Base-by-base conservation (phyloP, 1,140 invertebrate genomes). In the Zaprionus lachaisei region DNA sequence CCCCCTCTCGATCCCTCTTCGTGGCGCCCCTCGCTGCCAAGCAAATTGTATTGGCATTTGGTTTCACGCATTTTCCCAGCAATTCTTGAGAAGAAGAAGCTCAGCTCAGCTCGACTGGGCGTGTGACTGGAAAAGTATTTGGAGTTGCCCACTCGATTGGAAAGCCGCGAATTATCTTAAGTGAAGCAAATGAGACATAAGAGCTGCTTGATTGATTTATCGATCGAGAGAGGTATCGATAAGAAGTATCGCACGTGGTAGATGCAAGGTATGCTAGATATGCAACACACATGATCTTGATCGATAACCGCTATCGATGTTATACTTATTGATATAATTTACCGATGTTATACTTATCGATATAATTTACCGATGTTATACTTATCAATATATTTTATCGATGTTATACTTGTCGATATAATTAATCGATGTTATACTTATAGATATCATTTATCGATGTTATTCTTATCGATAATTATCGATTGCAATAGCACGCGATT, bases 51-150 rank as follows among this genome's bases (percentile, higher is more conserved):
- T 56, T 56, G 51, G 20, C 49, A 54, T 64, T 64, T 9, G 28
- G n/a, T 72, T 67, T 73, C 66, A 73, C 71, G 64, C 56, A 68
- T 68, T 73, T 73, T 73, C 71, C 71, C 71, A 74, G 66, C 63
- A n/a, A 38, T 72, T 72, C 20, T 31, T 44, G 37, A 5, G 31
- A 26, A 34, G n/a, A 34, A 31, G 24, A 12, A 3, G 31, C 31
- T 34, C 9, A 11, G 28, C 28, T 31, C 7, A 2, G 28, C 28
- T 31, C 28, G 28, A 31, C 28, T 31, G 28, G 28, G 28, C 28
- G 28, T 31, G 28, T 31, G 28, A 31, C 28, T 31, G 28, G 28
- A 31, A 31, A 31, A 31, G 28, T 31, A 31, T 31, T 31, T 31
- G 31, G 47, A 22, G 47, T n/a, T 49, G n/a, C 47, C 47, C 47